phyloP scores from a whole-genome alignment of 1,140 invertebrate species.

The Sminthurinus signatus region DNA sequence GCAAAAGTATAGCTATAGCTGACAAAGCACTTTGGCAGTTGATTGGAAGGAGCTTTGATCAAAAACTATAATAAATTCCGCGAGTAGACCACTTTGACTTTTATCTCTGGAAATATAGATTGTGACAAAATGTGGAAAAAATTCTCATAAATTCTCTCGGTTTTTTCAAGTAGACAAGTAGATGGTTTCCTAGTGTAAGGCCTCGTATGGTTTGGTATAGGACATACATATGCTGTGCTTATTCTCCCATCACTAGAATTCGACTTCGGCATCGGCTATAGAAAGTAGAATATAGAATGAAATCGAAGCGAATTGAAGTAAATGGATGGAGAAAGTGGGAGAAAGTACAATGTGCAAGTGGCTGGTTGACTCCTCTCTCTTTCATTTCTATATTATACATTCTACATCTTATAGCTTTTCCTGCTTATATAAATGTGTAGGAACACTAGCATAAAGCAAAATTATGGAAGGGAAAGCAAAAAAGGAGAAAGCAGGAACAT shows the following conservation, averaged over 20 bases:
- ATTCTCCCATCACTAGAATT: neutral
- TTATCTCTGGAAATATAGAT: slow-evolving; percentile 20
- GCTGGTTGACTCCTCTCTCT: neutral
- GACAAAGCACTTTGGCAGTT: too few species aligned
- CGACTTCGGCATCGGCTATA: neutral
- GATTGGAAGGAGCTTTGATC: slow-evolving; percentile 15
- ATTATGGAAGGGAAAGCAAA: neutral
- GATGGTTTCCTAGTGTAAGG: neutral
- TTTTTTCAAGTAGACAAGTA: slow-evolving; percentile 12
- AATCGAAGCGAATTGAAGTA: neutral
- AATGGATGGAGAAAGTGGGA: neutral
- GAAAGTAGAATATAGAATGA: neutral
- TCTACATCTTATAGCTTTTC: neutral
- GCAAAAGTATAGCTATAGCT: too few species aligned
- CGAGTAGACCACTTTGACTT: slow-evolving; percentile 22
- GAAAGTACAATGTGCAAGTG: neutral
- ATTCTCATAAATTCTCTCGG: slow-evolving; percentile 23
- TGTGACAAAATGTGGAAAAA: slow-evolving; percentile 17
- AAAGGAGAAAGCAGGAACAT: too few species aligned
- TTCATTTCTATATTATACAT: neutral
- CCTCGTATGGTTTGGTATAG: too few species aligned
- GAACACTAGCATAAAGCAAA: neutral
- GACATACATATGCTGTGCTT: neutral
- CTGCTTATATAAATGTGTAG: neutral
- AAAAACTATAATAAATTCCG: slow-evolving; percentile 23